A percentile compares a stretch with the other conserved stretches of the same genome.
Conservation (phyloP, 1,140 invertebrate species). For the Temnothorax nylanderi region DNA sequence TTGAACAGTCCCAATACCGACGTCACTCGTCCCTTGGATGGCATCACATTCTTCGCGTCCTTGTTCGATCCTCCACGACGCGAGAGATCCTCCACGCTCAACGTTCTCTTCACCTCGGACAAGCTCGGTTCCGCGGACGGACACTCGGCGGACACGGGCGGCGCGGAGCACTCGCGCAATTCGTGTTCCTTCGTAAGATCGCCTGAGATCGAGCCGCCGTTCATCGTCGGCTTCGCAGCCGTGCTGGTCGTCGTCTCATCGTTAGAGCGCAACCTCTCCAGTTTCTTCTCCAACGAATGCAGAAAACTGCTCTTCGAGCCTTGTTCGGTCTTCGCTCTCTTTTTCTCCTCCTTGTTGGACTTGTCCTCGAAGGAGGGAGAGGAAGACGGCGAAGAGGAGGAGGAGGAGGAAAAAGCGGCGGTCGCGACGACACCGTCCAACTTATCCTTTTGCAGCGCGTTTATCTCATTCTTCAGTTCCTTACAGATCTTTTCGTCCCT, state of each 20-base stretch:
- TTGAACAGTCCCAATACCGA: conserved; percentile 91
- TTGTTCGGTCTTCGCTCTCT: conserved; percentile 55
- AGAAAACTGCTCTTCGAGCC: conserved; percentile 80
- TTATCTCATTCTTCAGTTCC: conserved; percentile 81
- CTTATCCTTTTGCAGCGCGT: conserved; percentile 74
- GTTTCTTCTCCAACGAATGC: conserved; percentile 84
- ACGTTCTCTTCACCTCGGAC: conserved; percentile 84
- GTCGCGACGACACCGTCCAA: neutral
- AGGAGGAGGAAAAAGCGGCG: conserved; percentile 3
- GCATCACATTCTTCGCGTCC: conserved; percentile 65
- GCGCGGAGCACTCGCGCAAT: conserved; percentile 88
- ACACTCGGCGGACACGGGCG: conserved; percentile 84
- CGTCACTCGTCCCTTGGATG: conserved; percentile 87
- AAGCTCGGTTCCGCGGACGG: conserved; percentile 79
- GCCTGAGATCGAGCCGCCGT: conserved; percentile 77
- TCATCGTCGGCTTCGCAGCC: neutral
- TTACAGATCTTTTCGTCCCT: conserved; percentile 74
- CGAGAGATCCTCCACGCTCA: conserved; percentile 89
- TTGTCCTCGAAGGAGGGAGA: conserved; percentile 61
- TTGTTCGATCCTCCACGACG: conserved; percentile 78
- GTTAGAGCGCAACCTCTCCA: conserved; percentile 82
- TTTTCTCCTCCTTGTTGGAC: conserved; percentile 58
- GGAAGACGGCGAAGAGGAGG: conserved; percentile 2
- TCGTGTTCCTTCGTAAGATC: conserved; percentile 59
- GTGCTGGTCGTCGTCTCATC: conserved; percentile 68